phyloP scores from a whole-genome alignment of 2,113 vertebrate species.

The Pholis gunnellus region DNA sequence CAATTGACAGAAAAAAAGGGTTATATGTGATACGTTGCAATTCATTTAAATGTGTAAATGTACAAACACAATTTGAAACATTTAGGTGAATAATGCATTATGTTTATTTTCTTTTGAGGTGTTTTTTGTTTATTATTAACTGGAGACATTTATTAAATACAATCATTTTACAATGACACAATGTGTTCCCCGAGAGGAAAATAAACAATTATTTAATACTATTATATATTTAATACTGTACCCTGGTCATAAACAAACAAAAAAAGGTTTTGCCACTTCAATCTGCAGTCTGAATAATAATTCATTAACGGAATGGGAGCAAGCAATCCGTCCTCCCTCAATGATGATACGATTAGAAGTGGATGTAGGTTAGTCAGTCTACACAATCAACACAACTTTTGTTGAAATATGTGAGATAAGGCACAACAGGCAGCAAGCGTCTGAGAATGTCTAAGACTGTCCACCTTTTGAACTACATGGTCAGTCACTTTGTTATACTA shows the following conservation, averaged over 20 bases:
- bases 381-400: slow-evolving; percentile 8
- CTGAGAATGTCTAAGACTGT: neutral
- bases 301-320: neutral
- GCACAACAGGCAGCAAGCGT: neutral
- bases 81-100: neutral
- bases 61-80: neutral
- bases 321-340: neutral
- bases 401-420: neutral
- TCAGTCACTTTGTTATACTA: neutral
- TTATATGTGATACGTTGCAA: neutral
- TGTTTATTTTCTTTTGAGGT: neutral
- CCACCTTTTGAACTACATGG: neutral
- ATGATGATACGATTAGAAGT: neutral
- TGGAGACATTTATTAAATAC: neutral
- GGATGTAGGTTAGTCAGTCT: slow-evolving; percentile 3
- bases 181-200: neutral
- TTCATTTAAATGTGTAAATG: slow-evolving; percentile 6
- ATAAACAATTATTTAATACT: too few species aligned
- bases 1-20: slow-evolving; percentile 5
- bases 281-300: slow-evolving; percentile 19
- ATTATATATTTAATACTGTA: neutral
- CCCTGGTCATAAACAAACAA: neutral
- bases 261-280: neutral
- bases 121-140: neutral
- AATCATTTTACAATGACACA: neutral